phyloP scores from a whole-genome alignment of 2,113 vertebrate genomes.

The Uria aalge region DNA sequence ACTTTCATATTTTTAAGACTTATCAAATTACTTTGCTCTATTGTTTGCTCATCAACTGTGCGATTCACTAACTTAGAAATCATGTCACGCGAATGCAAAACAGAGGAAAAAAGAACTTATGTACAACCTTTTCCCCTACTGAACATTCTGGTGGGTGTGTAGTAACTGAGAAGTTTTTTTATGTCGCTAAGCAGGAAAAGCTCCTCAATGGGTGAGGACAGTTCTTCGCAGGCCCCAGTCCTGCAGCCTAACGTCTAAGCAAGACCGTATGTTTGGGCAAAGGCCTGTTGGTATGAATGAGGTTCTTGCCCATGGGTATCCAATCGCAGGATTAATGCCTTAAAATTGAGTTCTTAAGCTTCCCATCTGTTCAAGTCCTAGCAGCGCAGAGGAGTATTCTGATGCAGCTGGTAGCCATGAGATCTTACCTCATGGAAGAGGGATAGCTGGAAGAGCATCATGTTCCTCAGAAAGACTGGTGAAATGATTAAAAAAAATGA shows the following conservation, averaged over 20 bases:
- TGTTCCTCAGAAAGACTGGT: not conserved
- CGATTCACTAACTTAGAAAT: not conserved
- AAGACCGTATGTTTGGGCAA: not conserved
- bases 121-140: not conserved
- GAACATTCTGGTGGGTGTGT: not conserved
- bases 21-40: not conserved
- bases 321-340: not conserved
- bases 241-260: not conserved
- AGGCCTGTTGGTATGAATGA: not conserved
- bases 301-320: not conserved
- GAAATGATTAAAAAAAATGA: not conserved
- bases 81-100: not conserved
- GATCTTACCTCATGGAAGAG: not conserved
- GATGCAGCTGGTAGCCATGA: not conserved
- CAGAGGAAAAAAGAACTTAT: not conserved
- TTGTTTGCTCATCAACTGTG: not conserved
- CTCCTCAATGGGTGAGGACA: not conserved
- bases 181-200: not conserved
- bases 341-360: not conserved
- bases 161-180: not conserved
- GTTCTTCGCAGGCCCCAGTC: not conserved
- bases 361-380: not conserved
- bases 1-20: not conserved
- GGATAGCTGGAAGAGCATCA: not conserved
- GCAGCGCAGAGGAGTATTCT: not conserved